These are phyloP conservation scores for Pluvianellus socialis DNA, from an alignment of 2,113 vertebrate species.

Conservation along the genomic window DNA sequence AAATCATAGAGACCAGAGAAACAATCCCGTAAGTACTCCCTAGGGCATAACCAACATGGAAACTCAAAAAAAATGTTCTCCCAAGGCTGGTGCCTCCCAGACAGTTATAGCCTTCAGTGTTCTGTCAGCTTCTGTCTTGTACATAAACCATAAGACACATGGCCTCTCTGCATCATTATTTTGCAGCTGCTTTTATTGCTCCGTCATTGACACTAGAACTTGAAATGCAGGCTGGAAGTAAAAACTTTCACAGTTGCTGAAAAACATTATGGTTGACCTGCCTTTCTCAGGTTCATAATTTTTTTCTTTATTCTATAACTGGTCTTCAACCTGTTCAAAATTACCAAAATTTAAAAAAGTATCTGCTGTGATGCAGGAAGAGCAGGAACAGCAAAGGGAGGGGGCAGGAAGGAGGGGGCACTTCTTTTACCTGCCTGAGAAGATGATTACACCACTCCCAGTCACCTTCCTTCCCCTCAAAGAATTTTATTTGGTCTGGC, in stretches of 20 bases:
- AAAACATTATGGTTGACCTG: not conserved
- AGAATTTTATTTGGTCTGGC: not conserved
- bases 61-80: constrained; percentile 2
- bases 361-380: not conserved
- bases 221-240: not conserved
- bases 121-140: constrained; percentile 27
- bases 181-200: constrained; percentile 35
- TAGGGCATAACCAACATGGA: not conserved
- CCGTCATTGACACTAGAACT: constrained; percentile 7
- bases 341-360: not conserved
- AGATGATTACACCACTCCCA: not conserved
- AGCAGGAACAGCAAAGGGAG: not conserved
- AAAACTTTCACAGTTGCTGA: not conserved
- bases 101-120: not conserved
- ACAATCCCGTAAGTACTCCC: not conserved
- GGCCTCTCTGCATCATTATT: constrained; percentile 11
- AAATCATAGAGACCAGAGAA: constrained; percentile 50
- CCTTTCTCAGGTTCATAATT: not conserved
- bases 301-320: not conserved
- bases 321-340: not conserved
- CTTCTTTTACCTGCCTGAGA: not conserved
- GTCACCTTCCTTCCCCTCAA: not conserved
- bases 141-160: constrained; percentile 42
- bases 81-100: not conserved
- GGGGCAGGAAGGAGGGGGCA: too few species aligned